Evolutionary conservation across 2,113 vertebrate species (phyloP), one percentile per base, ranked within the genome.

Genomic region (Leptobrachium ailaonicum): DNA sequence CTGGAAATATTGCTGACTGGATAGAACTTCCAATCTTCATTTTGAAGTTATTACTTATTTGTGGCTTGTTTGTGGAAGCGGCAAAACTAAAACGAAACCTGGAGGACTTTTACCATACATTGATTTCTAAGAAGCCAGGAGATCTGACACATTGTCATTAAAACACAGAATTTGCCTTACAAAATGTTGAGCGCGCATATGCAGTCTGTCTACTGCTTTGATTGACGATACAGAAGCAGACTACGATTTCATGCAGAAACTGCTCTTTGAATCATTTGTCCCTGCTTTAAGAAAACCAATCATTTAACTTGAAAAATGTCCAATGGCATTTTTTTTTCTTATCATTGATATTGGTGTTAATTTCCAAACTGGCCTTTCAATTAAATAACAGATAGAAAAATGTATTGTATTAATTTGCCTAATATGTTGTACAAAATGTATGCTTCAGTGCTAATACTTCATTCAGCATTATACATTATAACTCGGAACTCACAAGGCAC

Each of bases 131-230:
- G 56, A 63, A 76, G 41, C 14, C 7, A 86, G 76, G 54, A 54
- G 64, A 77, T n/a, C 2, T 82, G 77, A 82, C 4, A 80, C 82
- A 20, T 66, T 74, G 60, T 14, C 2, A 56, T 14, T 77, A 45
- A 76, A 87, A 42, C 68, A 79, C 76, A 80, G 75, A 53, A 78
- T 75, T 54, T 40, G 60, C 1, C 76, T 83, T 76, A n/a, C 66
- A 77, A 42, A 79, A 41, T 78, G 20, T 43, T 1, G 0, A 9
- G 7, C 72, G 47, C 73, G 84, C 74, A 13, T 70, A 12, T 80
- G 32, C 43, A 67, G 53, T 75, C 41, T 75, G 70, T 66, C 42
- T 10, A 2, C 50, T 12, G 4, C 50, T n/a, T 14, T 66, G 41
- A 83, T 76, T 79, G 58, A 45, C 10, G 72, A 32, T 56, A 76